Percentiles rank a stretch among this genome's conserved stretches.
phyloP scores from a whole-genome alignment of 35 echinoderm and acorn worm genomes.

The Antedon bifida region DNA sequence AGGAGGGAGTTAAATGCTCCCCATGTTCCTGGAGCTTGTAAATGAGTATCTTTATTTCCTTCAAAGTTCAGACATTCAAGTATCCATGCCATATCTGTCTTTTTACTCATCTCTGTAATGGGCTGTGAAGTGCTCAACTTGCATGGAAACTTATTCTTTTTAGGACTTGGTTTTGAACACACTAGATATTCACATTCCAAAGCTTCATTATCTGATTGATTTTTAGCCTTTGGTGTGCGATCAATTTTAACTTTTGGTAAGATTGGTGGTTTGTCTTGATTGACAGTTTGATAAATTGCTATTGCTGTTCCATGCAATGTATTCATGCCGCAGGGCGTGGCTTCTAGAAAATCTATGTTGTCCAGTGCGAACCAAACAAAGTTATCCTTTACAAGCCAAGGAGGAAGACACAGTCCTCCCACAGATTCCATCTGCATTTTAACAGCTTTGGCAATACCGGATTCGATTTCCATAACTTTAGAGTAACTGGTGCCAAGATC shows the following conservation, averaged over 20 bases:
- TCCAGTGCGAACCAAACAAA: neutral
- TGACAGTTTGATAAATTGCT: neutral
- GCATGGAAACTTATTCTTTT: neutral
- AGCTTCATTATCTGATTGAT: neutral
- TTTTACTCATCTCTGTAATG: neutral
- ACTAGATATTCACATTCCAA: neutral
- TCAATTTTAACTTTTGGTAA: neutral
- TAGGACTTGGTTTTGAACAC: neutral
- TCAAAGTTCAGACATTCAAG: neutral
- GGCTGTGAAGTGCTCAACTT: neutral
- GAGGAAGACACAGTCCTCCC: neutral
- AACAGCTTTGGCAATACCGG: neutral
- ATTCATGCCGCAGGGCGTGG: neutral
- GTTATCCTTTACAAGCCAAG: neutral
- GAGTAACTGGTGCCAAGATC: too few species aligned
- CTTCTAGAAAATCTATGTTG: neutral
- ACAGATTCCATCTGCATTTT: neutral
- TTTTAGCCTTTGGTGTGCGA: neutral
- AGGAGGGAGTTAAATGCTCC: neutral
- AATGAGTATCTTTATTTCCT: neutral
- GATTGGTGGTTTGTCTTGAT: neutral
- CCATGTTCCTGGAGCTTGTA: neutral
- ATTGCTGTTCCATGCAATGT: neutral
- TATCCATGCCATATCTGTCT: neutral
- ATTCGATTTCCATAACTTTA: neutral